These are phyloP conservation scores for Enteromius unitaeniatus DNA, from an alignment of 2,797 vertebrate species.

Conservation along the genomic window DNA sequence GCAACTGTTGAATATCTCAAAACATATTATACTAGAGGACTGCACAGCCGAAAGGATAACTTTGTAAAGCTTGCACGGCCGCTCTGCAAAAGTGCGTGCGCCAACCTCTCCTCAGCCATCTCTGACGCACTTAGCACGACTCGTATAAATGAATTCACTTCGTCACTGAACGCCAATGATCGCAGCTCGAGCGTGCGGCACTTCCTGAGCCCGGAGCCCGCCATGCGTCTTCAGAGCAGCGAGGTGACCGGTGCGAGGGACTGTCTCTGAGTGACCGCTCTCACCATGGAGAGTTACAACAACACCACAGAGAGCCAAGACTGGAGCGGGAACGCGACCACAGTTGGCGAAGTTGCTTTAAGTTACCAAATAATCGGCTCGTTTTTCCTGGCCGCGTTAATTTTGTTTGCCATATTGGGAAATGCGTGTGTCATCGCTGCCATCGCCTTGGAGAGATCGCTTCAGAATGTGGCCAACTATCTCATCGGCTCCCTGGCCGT, in stretches of 20 bases:
- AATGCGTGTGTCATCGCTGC: conserved; percentile 96
- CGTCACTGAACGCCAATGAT: conserved; percentile 79
- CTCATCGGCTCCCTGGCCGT: conserved; percentile 96
- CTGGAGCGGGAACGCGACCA: conserved; percentile 71
- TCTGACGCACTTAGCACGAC: conserved; percentile 80
- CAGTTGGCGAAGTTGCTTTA: conserved; percentile 78
- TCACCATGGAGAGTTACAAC: conserved; percentile 79
- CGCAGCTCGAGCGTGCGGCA: conserved; percentile 72
- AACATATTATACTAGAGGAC: background rate
- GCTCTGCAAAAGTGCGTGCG: conserved; percentile 7
- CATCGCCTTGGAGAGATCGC: conserved; percentile 92
- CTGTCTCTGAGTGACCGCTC: conserved; percentile 62
- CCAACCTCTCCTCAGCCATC: conserved; percentile 76
- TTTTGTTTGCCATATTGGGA: conserved; percentile 92
- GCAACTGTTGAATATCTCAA: conserved; percentile 24
- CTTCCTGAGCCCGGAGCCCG: conserved; percentile 68
- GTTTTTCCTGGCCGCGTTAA: conserved; percentile 88
- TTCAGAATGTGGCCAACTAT: conserved; percentile 98
- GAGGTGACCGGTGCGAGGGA: conserved; percentile 67
- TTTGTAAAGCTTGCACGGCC: conserved; percentile 27
- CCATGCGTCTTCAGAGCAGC: conserved; percentile 79
- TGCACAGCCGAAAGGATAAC: background rate
- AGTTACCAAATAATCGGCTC: conserved; percentile 93
- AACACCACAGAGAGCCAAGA: conserved; percentile 73
- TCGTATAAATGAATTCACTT: conserved; percentile 81